Evolutionary conservation across 2,797 vertebrate species (phyloP), one percentile per base, ranked within the genome.

Genomic region (Peromyscus attwateri): DNA sequence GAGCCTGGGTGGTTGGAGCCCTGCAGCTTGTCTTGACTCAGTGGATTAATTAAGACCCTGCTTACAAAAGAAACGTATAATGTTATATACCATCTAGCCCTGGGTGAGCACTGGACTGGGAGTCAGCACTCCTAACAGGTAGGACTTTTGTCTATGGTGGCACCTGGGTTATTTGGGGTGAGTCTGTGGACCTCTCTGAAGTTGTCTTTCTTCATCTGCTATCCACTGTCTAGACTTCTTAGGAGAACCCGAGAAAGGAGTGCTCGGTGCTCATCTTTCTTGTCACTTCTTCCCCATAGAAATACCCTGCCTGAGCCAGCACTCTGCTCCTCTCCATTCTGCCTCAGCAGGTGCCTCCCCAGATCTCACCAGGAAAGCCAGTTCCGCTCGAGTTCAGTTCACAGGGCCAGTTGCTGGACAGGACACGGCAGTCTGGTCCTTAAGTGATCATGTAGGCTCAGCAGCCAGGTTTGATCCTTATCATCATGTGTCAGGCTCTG

Each of bases 131-230:
- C 77, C 71, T 75, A 13, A 52, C 52, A 37, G 82, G 40, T 60
- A 37, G 82, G 40, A 64, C n/a, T 60, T 75, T 77, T 70, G 89
- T 16, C n/a, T 80, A 60, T 73, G 34, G 49, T 40, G 64, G 70
- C 21, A 29, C 52, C 31, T 31, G 0, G 23, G 76, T 84, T 85
- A 66, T 34, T 94, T 19, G 70, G 46, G 21, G n/a, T 46, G 55
- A 52, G 25, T 70, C 34, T 90, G 29, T 46, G 77, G 81, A 52
- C 77, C 21, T 55, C 64, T 76, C 82, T 89, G 85, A 57, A 37
- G 43, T 80, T 94, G 68, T 68, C 19, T 85, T 68, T 92, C 37
- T 31, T 90, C 43, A 2, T 57, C 92, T 95, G 29, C 66, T 92
- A 7, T 46, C 82, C 76, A n/a, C 55, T 82, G n/a, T 52, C 71